Base-by-base conservation (phyloP, 2,888 invertebrate genomes). In the Acronicta leporina region DNA sequence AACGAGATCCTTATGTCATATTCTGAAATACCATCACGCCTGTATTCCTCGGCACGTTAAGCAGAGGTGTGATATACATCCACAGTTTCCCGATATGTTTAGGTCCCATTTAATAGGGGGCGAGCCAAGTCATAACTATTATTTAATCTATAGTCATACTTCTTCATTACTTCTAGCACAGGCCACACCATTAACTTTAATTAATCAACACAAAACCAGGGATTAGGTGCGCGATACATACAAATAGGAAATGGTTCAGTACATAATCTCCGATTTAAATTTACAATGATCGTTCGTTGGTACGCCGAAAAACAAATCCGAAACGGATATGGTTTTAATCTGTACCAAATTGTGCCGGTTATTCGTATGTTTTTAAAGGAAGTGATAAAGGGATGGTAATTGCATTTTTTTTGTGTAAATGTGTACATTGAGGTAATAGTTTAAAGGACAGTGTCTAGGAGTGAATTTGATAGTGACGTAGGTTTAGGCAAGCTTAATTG, bases 181-280 rank as follows among this genome's bases (percentile, higher is more conserved):
- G 49, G 40, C 63, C 52, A 63, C 63, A 49, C 50, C 53, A 77
- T 76, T 77, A 77, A 77, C 49, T 77, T 75, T 63, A 65, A 76
- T 76, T 74, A 75, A 75, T 77, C 77, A 76, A 62, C 63, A 72
- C 56, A 55, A 60, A 63, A 46, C 60, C 53, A 51, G 48, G 62
- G 65, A 65, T 66, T 47, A 63, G 45, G 35, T 47, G 60, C 3
- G 35, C 43, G 51, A 72, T 57, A 60, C 63, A 79, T 78, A 63
- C 70, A 75, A 79, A 80, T 79, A 64, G 68, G 49, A 50, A 52
- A 58, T 64, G 43, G 59, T 67, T 53, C 58, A 54, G 58, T 63
- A 49, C 38, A 53, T 75, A 76, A 79, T 76, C 70, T 75, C 67
- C 69, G 63, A 77, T 80, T 79, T 69, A 74, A 75, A 68, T 70